Base-by-base conservation (phyloP, 1,140 invertebrate species). In the Schmidtea mediterranea region DNA sequence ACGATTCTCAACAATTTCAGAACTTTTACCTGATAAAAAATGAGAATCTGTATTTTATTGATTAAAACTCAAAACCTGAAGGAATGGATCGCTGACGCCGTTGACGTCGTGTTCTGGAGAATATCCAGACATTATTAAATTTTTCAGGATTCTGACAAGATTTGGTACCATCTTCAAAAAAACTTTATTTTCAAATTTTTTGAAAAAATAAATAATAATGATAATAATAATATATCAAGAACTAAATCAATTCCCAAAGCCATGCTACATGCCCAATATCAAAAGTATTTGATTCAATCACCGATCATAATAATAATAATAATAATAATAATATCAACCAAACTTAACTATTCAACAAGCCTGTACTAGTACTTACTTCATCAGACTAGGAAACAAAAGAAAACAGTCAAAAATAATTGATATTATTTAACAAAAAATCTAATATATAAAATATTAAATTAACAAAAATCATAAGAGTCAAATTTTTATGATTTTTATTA, bases 91-190 rank as follows among this genome's bases (percentile, higher is more conserved):
- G 55, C 83, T 92, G 12, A 98, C 83, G 43, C 92, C 89, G 52
- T 82, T 90, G n/a, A 98, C 90, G 68, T 98, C 92, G 64, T 98
- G 90, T 64, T 98, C 92, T 9, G 90, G 89, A 26, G 89, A 97
- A 69, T 97, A 98, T 19, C 90, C 90, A 48, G 84, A 83, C 68
- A 94, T 73, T 51, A 97, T 89, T 32, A 98, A 69, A 69, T 94
- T 95, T 69, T 97, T 97, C 57, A 98, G 69, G 62, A 94, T 92
- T 58, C 89, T 74, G 46, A 98, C 90, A 58, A 98, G 70, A 68
- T 92, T 94, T 54, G 90, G 87, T 53, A 97, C 89, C 65, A 94
- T 79, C 86, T 95, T 71, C 51, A 75, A 75, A 55, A 55, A n/a
- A n/a, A n/a, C n/a, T n/a, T n/a, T n/a, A n/a, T n/a, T n/a, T n/a